phyloP scores from a whole-genome alignment of 2,797 vertebrate species.

The Lerista edwardsae region DNA sequence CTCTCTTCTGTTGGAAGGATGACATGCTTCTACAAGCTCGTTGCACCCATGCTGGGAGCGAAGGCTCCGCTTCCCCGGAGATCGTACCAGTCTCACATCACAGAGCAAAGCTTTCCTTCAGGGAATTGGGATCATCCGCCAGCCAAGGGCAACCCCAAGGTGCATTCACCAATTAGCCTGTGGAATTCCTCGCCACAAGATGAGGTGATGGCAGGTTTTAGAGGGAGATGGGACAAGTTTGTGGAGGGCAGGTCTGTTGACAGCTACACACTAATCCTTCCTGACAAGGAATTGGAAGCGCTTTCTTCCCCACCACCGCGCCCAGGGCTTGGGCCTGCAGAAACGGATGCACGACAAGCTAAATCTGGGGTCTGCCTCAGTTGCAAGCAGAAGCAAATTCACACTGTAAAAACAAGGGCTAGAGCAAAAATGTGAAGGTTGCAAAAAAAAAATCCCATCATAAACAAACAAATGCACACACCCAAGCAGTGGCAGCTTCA shows the following conservation, averaged over 20 bases:
- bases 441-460: no score
- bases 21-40: slow-evolving; percentile 5
- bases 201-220: no score
- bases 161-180: no score
- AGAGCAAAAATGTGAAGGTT: no score
- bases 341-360: neutral
- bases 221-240: no score
- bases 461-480: no score
- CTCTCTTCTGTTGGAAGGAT: slow-evolving; percentile 20
- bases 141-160: slow-evolving; percentile 1
- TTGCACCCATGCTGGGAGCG: neutral
- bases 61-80: neutral
- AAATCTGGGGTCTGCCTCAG: neutral
- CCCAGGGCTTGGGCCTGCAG: neutral
- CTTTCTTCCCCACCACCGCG: neutral
- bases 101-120: neutral
- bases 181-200: no score
- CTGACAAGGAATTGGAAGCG: neutral
- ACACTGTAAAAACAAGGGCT: no score
- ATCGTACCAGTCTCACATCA: neutral
- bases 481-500: slow-evolving; percentile 24
- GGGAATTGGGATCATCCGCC: slow-evolving; percentile 41
- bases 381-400: neutral
- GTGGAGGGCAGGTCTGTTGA: no score
- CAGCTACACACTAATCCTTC: neutral